These are phyloP conservation scores for Oncopeltus fasciatus DNA, from an alignment of 1,140 invertebrate genomes.

Conservation along the genomic window DNA sequence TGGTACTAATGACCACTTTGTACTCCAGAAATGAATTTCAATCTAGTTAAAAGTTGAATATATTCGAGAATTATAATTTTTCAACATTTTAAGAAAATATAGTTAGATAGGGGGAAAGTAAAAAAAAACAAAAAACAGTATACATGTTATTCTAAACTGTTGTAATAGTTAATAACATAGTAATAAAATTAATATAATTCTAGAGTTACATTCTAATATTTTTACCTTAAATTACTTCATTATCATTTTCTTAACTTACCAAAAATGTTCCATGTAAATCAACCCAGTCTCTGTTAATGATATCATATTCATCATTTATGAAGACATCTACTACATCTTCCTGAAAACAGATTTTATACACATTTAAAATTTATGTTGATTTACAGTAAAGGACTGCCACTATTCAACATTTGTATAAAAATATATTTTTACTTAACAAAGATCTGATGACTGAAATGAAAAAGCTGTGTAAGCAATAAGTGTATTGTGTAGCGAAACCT, in stretches of 20 bases:
- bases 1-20: too few relatives aligned
- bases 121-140: not conserved
- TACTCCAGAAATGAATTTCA: too few relatives aligned
- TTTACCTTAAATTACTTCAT: not conserved
- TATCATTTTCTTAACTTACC: not conserved
- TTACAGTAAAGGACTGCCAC: too few relatives aligned
- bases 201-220: not conserved
- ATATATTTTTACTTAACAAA: too few relatives aligned
- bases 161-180: not conserved
- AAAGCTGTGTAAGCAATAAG: too few relatives aligned
- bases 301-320: constrained; percentile 7
- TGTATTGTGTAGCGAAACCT: too few relatives aligned
- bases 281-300: not conserved
- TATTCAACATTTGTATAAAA: too few relatives aligned
- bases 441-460: too few relatives aligned
- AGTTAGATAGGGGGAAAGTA: too few relatives aligned
- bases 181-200: not conserved
- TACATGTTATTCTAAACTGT: not conserved
- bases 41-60: too few relatives aligned
- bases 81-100: too few relatives aligned
- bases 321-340: constrained; percentile 7
- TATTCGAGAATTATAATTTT: too few relatives aligned
- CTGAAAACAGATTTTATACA: not conserved
- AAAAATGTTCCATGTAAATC: not conserved
- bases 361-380: not conserved